Evolutionary conservation across 2,797 vertebrate species (phyloP).

Genomic region (Manis javanica): DNA sequence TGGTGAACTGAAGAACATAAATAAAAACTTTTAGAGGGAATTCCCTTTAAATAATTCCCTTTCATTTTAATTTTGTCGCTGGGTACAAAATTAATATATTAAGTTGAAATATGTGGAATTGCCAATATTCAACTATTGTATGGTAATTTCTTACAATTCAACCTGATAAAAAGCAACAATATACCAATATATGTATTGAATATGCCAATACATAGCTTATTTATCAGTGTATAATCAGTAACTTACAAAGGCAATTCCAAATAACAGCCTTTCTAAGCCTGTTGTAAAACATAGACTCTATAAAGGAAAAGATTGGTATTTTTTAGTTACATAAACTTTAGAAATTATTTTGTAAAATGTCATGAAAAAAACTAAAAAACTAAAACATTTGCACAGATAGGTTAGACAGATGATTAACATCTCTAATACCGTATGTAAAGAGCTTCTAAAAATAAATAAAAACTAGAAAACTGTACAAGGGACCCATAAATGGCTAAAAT

Average conservation of each 20-base stretch:
- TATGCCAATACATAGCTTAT: neutral
- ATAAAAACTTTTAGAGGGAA: neutral
- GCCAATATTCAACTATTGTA: neutral
- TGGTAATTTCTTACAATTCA: neutral
- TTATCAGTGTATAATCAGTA: neutral
- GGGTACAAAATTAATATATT: neutral
- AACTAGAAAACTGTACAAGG: neutral
- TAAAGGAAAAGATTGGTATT: neutral
- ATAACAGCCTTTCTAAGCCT: neutral
- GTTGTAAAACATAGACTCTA: neutral
- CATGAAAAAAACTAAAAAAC: neutral
- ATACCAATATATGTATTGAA: neutral
- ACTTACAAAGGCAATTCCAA: neutral
- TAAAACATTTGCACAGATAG: neutral
- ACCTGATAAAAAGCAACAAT: neutral
- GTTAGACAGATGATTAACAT: neutral
- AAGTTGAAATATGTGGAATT: neutral
- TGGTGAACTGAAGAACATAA: neutral
- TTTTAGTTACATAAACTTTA: slow-evolving; percentile 26
- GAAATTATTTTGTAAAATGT: slow-evolving; percentile 16
- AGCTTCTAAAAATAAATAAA: neutral
- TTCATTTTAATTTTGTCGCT: neutral
- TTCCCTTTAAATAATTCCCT: neutral
- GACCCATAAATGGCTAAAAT: neutral
- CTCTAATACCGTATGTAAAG: neutral